phyloP scores from a whole-genome alignment of 1,140 invertebrate genomes.

The Saccostrea echinata region DNA sequence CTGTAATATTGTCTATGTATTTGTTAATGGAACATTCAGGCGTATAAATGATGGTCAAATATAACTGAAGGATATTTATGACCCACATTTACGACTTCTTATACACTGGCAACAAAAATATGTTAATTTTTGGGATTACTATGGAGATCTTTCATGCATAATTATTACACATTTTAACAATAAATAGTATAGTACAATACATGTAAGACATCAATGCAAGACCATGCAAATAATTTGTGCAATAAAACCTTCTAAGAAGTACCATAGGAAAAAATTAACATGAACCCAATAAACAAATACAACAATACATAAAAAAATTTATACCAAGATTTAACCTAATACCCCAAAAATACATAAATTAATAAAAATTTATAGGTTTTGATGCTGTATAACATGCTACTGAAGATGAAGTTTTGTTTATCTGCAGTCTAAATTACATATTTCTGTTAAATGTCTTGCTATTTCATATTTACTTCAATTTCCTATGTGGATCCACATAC shows the following conservation, averaged over 20 bases:
- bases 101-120: conserved; percentile 14
- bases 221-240: background rate
- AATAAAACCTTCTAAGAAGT: background rate
- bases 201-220: background rate
- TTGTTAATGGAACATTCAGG: background rate
- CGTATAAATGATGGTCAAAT: background rate
- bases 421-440: too few relatives aligned
- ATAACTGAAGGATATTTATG: background rate
- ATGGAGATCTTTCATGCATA: conserved; percentile 30
- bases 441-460: too few relatives aligned
- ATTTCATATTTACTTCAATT: too few relatives aligned
- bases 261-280: background rate
- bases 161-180: conserved; percentile 11
- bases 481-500: too few relatives aligned
- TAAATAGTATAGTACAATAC: background rate
- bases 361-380: too few relatives aligned
- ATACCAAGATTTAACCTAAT: too few relatives aligned
- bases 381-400: too few relatives aligned
- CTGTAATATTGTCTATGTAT: background rate
- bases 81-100: background rate
- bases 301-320: background rate
- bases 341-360: too few relatives aligned
- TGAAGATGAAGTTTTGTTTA: too few relatives aligned
- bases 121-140: background rate
- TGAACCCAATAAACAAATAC: background rate